phyloP scores from a whole-genome alignment of 30 jellyfish, hydroid and myxozoan species.

The Aurelia aurita region DNA sequence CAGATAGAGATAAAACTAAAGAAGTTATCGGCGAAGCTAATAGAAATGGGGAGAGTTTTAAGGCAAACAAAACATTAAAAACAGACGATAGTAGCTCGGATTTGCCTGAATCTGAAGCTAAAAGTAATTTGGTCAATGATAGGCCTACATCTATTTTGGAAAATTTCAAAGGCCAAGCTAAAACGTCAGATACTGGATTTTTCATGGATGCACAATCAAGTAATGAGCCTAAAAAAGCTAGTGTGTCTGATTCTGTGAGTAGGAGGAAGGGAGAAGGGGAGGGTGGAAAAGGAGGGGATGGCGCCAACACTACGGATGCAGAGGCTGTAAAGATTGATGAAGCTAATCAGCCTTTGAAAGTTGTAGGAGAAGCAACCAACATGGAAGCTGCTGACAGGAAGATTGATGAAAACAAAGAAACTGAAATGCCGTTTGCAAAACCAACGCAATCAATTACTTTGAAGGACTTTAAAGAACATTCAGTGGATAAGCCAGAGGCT shows the following conservation, averaged over 20 bases:
- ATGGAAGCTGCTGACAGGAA: background rate
- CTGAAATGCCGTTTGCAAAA: background rate
- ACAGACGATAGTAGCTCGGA: background rate
- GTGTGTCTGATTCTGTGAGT: background rate
- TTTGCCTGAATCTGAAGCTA: background rate
- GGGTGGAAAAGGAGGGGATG: background rate
- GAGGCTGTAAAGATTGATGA: background rate
- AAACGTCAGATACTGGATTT: constrained; percentile 14
- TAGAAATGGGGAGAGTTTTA: background rate
- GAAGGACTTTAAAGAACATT: background rate
- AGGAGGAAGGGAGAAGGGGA: constrained; percentile 3
- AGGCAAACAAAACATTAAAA: background rate
- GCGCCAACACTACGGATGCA: background rate
- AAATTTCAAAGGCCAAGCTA: constrained; percentile 13
- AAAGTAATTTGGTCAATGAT: background rate
- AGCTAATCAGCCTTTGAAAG: constrained; percentile 1
- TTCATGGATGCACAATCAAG: constrained; percentile 29
- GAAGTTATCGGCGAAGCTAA: too few species aligned
- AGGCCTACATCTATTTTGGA: constrained; percentile 43
- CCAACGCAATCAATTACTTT: constrained; percentile 5
- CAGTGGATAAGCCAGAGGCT: background rate
- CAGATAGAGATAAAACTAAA: background rate
- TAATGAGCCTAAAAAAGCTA: constrained; percentile 8
- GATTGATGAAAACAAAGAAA: background rate
- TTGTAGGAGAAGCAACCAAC: background rate